Evolutionary conservation across 2,797 vertebrate genomes (phyloP).

Genomic region (Leptoclinus maculatus): DNA sequence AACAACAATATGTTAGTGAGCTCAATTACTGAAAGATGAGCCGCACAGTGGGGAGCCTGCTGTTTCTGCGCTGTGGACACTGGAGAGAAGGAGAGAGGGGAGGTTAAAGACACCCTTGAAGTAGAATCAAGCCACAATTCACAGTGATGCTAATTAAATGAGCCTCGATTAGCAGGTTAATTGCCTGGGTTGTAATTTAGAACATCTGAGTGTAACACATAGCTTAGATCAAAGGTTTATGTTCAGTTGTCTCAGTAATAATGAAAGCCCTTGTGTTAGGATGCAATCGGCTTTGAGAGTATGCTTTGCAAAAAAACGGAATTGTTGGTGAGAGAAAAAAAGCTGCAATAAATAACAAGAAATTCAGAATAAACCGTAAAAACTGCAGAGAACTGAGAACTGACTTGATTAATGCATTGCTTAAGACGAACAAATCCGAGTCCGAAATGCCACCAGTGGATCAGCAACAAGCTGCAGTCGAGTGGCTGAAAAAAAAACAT

Average conservation of each 20-base stretch:
- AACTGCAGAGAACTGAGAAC: too few relatives aligned
- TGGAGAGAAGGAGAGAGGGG: conserved; percentile 1
- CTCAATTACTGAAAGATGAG: conserved; percentile 53
- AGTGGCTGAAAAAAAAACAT: conserved; percentile 10
- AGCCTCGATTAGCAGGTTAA: conserved; percentile 36
- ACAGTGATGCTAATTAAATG: conserved; percentile 41
- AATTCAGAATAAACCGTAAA: background rate
- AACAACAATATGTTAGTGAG: conserved; percentile 54
- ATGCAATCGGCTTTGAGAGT: background rate
- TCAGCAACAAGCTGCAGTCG: conserved; percentile 11
- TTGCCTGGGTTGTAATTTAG: conserved; percentile 14
- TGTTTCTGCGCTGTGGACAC: conserved; percentile 22
- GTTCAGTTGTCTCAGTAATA: conserved; percentile 3
- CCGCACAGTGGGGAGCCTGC: conserved; percentile 22
- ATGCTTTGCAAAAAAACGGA: conserved; percentile 1
- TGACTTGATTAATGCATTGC: background rate
- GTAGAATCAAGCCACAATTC: conserved; percentile 3
- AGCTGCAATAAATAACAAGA: conserved; percentile 1
- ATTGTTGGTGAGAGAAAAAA: conserved; percentile 2
- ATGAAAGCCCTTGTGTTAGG: background rate
- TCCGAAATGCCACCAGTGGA: conserved; percentile 10
- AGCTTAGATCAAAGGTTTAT: conserved; percentile 3
- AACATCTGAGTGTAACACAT: conserved; percentile 1
- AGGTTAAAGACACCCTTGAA: conserved; percentile 14
- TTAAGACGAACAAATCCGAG: conserved; percentile 6